Conservation (phyloP, 2,113 vertebrate species). For the Cochlearius cochlearius region DNA sequence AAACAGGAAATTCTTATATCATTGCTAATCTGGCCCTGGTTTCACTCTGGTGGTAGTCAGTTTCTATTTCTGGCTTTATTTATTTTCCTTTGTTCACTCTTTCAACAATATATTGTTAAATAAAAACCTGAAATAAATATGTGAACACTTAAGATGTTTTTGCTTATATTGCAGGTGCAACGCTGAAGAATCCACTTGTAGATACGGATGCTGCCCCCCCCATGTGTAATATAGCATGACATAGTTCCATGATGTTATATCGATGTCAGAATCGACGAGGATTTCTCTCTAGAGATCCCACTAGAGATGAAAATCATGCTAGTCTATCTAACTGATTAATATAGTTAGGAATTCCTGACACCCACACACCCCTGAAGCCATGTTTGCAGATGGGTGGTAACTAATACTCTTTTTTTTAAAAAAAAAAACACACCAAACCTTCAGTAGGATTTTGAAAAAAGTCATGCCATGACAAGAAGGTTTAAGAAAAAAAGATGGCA, state of each 20-base stretch:
- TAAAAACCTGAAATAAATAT: neutral
- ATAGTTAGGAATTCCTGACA: neutral
- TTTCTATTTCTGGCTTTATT: neutral
- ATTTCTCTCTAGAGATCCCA: neutral
- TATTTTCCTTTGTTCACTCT: neutral
- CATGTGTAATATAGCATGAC: neutral
- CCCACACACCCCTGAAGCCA: neutral
- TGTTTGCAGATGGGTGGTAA: neutral
- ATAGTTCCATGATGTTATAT: neutral
- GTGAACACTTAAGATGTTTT: neutral
- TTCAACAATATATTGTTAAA: neutral
- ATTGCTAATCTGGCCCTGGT: neutral
- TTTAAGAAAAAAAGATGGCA: neutral
- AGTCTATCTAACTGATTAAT: neutral
- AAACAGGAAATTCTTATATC: neutral
- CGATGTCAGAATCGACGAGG: neutral
- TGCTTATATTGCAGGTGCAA: constrained; percentile 58
- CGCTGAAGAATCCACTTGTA: neutral
- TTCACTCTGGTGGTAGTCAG: neutral
- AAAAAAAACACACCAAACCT: neutral
- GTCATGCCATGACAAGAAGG: neutral
- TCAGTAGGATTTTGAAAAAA: neutral
- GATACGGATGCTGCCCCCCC: neutral
- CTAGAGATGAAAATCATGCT: neutral
- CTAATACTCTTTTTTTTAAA: neutral